These are phyloP conservation scores for Atherix ibis DNA, from an alignment of 2,888 invertebrate species.

Conservation along the genomic window DNA sequence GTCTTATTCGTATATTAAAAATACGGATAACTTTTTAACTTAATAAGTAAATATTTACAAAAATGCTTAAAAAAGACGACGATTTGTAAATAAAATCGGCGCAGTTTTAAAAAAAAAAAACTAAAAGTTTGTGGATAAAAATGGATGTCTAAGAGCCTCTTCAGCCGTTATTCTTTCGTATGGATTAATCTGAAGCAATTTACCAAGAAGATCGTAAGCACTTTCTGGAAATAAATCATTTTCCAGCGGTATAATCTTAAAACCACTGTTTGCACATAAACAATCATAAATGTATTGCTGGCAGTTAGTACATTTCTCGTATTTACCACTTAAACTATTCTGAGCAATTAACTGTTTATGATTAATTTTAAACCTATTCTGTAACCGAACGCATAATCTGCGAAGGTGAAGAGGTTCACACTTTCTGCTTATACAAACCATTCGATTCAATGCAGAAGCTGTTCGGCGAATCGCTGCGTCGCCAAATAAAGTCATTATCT, in stretches of 20 bases:
- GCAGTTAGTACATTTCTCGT: constrained; percentile 28
- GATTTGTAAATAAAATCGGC: too few relatives aligned
- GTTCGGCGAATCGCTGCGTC: constrained; percentile 48
- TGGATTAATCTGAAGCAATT: constrained; percentile 66
- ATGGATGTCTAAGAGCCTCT: constrained; percentile 60
- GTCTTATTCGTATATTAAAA: too few relatives aligned
- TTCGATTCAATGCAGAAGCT: constrained; percentile 45
- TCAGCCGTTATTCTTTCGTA: constrained; percentile 53
- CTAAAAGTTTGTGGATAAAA: constrained; percentile 34
- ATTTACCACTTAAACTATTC: constrained; percentile 11
- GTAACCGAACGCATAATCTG: constrained; percentile 32
- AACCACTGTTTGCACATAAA: constrained; percentile 26
- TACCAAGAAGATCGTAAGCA: constrained; percentile 56
- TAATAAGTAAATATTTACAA: too few relatives aligned
- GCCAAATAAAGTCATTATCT: constrained; percentile 68
- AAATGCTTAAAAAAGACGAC: too few relatives aligned
- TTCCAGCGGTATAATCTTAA: constrained; percentile 20
- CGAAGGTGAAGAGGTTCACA: constrained; percentile 35
- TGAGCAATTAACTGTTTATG: neutral
- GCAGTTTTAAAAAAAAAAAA: too few relatives aligned
- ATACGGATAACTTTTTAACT: too few relatives aligned
- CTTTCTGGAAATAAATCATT: constrained; percentile 43
- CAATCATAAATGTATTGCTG: constrained; percentile 30
- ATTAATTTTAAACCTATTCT: constrained; percentile 24
- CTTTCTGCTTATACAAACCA: constrained; percentile 37